Base-by-base conservation (phyloP, 2,888 invertebrate genomes). In the Catonia carolina region DNA sequence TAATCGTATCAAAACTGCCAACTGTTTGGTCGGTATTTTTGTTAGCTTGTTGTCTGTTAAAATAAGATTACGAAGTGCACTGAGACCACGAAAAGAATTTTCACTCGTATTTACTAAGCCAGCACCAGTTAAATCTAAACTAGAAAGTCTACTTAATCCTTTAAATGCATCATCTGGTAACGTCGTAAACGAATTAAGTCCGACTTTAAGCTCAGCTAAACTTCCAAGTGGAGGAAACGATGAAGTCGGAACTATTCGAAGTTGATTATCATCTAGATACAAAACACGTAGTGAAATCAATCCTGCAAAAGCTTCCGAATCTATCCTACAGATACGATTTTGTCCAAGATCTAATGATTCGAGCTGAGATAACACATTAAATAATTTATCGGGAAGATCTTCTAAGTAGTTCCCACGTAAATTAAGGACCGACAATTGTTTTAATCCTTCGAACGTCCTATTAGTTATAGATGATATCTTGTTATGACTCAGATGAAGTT, bases 291-390 rank as follows among this genome's bases (percentile, higher is more conserved):
- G 75, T n/a, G 86, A 83, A 3, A 79, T 75, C 52, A 92, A 72
- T 1, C 87, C 89, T 52, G 84, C 81, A 66, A 92, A 87, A 2
- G 90, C 87, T 61, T 78, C 78, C 0, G 84, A 79, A 67, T 90
- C 89, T 45, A 92, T 85, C 67, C 81, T 81, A 15, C 85, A 84
- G 69, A 92, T 89, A 66, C 89, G 81, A 71, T 92, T 91, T 72
- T 89, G 84, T 14, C 90, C 90, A 60, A 92, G 76, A 74, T 92
- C 90, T 51, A 92, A 76, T 72, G 92, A 91, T 69, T 89, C 89
- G 64, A 92, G 76, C 70, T 85, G 84, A 1, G 82, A 79, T 64
- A 91, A 74, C 36, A 84, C 82, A 1, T 83, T 76, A 70, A 92
- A 92, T 12, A 88, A 78, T 35, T 84, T 84, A 63, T 81, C 82